phyloP scores from a whole-genome alignment of 2,113 vertebrate species.

The Clarias gariepinus region DNA sequence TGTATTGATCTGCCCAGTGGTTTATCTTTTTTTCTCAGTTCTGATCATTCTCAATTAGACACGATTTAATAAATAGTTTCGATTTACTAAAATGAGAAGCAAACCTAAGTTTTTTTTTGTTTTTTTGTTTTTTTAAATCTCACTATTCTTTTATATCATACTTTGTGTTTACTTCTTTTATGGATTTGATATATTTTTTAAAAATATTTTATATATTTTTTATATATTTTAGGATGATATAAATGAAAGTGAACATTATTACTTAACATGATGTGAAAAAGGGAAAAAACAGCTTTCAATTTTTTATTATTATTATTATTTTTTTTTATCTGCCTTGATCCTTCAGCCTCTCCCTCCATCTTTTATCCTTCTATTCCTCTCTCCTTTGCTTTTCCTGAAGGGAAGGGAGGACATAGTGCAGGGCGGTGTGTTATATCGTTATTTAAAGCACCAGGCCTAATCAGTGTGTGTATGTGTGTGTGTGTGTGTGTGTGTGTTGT shows the following conservation, averaged over 20 bases:
- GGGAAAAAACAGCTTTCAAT: not conserved
- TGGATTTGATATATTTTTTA: constrained; percentile 26
- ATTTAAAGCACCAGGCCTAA: constrained; percentile 42
- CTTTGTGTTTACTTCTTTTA: constrained; percentile 1
- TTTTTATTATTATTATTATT: not conserved
- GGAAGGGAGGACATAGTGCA: constrained; percentile 36
- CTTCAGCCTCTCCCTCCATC: constrained; percentile 21
- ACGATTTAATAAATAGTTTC: constrained; percentile 13
- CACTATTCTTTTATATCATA: constrained; percentile 13
- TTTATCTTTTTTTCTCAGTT: constrained; percentile 1
- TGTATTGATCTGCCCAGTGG: constrained; percentile 3
- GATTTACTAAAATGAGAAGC: constrained; percentile 13
- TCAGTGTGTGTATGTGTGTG: constrained; percentile 30
- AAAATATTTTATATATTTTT: constrained; percentile 15
- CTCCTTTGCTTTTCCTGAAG: constrained; percentile 19
- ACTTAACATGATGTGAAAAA: constrained; percentile 25
- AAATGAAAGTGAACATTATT: constrained; percentile 35
- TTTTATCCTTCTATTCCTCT: not conserved
- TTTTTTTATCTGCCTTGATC: not conserved
- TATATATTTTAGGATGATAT: constrained; percentile 25
- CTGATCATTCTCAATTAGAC: not conserved
- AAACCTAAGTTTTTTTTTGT: constrained; percentile 25
- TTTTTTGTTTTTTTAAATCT: constrained; percentile 6
- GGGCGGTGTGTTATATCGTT: constrained; percentile 37
- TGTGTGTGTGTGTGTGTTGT: constrained; percentile 4